Conservation (phyloP, 2,113 vertebrate genomes). For the Lichenostomus cassidix region DNA sequence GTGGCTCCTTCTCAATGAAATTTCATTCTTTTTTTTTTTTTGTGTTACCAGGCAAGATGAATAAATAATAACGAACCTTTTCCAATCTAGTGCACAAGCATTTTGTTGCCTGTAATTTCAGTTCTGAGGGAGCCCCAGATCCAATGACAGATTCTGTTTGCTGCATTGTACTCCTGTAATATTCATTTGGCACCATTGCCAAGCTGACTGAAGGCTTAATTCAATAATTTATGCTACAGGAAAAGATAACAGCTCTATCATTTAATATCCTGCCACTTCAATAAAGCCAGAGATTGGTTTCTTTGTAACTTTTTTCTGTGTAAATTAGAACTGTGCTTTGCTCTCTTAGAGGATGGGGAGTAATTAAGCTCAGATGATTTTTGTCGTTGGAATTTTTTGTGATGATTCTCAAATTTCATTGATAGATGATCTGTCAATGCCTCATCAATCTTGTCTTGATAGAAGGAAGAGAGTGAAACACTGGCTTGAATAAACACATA, state of each 20-base stretch:
- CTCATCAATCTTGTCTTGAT: too few relatives aligned
- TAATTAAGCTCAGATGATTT: neutral
- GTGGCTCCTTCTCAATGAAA: constrained; percentile 11
- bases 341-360: neutral
- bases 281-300: constrained; percentile 26
- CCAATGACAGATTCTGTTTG: constrained; percentile 23
- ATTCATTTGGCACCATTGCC: constrained; percentile 38
- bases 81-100: neutral
- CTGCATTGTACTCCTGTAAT: constrained; percentile 6
- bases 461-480: neutral
- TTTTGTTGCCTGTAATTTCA: constrained; percentile 40
- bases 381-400: neutral
- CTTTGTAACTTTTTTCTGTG: neutral
- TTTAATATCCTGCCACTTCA: constrained; percentile 56
- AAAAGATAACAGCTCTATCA: constrained; percentile 53
- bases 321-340: neutral
- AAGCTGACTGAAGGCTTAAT: constrained; percentile 56
- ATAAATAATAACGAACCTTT: constrained; percentile 63
- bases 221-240: constrained; percentile 47
- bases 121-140: constrained; percentile 29
- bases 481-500: neutral
- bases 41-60: constrained; percentile 13
- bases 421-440: neutral
- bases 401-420: neutral
- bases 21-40: neutral